These are phyloP conservation scores for Tyria jacobaeae DNA, from an alignment of 2,888 invertebrate genomes.

Conservation along the genomic window DNA sequence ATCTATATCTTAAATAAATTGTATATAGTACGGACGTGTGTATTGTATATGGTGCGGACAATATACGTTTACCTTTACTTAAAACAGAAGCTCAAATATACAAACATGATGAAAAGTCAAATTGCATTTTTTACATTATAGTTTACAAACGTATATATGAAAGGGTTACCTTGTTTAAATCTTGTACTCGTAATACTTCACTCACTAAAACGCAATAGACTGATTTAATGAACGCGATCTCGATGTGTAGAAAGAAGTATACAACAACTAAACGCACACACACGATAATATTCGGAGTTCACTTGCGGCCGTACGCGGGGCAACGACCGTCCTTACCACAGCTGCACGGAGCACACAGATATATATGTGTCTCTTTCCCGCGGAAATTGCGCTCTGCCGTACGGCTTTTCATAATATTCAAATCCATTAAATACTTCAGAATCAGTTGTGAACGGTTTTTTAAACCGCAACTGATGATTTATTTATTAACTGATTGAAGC, in stretches of 20 bases:
- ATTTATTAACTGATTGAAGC: conserved; percentile 29
- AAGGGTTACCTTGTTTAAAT: conserved; percentile 45
- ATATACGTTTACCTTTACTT: background rate
- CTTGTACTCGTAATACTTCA: conserved; percentile 44
- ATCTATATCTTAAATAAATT: no score
- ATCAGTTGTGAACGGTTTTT: conserved; percentile 45
- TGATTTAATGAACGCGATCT: conserved; percentile 55
- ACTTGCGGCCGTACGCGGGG: conserved; percentile 81
- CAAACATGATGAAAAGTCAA: conserved; percentile 2
- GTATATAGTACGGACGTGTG: no score
- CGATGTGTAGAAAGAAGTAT: conserved; percentile 39
- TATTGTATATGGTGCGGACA: no score
- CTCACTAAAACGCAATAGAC: conserved; percentile 48
- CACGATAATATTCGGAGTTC: conserved; percentile 83
- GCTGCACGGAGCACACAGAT: conserved; percentile 73
- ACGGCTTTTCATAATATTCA: conserved; percentile 57
- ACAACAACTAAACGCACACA: conserved; percentile 72
- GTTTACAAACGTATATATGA: conserved; percentile 13
- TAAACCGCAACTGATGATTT: conserved; percentile 42
- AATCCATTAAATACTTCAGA: conserved; percentile 54
- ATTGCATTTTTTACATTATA: conserved; percentile 1
- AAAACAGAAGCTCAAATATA: background rate
- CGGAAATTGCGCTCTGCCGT: conserved; percentile 66
- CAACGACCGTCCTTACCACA: conserved; percentile 86
- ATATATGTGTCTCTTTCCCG: conserved; percentile 69